Evolutionary conservation across 2,797 vertebrate species (phyloP).

Genomic region (Acridotheres tristis): DNA sequence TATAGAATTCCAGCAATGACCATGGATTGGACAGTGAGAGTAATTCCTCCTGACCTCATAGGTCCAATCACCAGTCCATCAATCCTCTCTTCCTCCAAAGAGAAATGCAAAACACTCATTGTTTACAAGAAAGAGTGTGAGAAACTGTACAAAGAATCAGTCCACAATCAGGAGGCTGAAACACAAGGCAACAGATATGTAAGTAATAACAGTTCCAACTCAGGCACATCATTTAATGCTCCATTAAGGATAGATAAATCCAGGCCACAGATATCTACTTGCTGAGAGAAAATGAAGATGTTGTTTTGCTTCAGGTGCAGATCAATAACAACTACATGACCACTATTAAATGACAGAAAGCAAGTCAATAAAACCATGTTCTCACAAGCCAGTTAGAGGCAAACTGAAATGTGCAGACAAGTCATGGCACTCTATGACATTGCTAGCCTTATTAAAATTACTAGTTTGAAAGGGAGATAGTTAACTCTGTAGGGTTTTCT

Average conservation of each 20-base stretch:
- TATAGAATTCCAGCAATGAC: too few relatives aligned
- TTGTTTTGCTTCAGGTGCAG: neutral
- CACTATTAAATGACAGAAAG: neutral
- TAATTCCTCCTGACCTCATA: too few relatives aligned
- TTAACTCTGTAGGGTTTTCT: neutral
- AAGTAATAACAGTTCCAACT: neutral
- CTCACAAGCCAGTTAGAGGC: neutral
- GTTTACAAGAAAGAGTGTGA: too few relatives aligned
- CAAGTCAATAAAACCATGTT: conserved; percentile 8
- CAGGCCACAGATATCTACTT: neutral
- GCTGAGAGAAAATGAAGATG: neutral
- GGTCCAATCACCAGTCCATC: too few relatives aligned
- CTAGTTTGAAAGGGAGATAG: neutral
- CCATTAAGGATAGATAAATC: neutral
- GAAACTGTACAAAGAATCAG: too few relatives aligned
- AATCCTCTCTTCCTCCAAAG: too few relatives aligned
- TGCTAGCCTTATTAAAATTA: neutral
- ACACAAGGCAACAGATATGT: neutral
- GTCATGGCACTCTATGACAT: neutral
- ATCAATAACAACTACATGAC: conserved; percentile 12
- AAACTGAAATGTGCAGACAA: neutral
- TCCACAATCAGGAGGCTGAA: too few relatives aligned
- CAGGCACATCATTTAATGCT: neutral
- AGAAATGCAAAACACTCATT: too few relatives aligned
- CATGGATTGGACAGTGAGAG: too few relatives aligned